Evolutionary conservation across 2,113 vertebrate genomes (phyloP).

Genomic region (Pycnonotus jocosus): DNA sequence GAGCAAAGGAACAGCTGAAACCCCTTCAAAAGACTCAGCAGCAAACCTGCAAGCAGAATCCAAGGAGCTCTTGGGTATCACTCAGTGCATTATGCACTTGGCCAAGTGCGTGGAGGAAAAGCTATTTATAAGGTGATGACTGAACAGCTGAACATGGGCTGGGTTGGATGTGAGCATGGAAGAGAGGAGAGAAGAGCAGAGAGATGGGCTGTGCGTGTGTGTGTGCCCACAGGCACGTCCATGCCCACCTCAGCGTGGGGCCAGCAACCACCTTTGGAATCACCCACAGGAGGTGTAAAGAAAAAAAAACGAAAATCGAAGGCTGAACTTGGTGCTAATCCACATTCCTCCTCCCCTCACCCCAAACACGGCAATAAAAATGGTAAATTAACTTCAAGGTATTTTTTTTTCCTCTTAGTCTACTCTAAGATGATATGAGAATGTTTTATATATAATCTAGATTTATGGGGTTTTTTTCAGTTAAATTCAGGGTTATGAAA

Average conservation of each 20-base stretch:
- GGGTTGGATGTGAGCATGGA: neutral
- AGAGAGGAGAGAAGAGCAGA: neutral
- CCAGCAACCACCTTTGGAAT: neutral
- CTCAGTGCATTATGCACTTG: neutral
- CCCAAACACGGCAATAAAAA: neutral
- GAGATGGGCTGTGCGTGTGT: neutral
- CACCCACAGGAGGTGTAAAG: neutral
- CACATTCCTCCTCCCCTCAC: neutral
- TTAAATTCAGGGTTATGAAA: neutral
- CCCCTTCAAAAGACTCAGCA: neutral
- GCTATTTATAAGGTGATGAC: slow-evolving; percentile 52
- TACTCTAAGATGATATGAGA: neutral
- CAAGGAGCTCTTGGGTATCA: neutral
- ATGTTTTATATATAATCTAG: neutral
- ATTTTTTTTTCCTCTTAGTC: neutral
- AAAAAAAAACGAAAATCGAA: neutral
- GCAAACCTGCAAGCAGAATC: neutral
- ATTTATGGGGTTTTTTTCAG: neutral
- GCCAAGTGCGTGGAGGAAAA: neutral
- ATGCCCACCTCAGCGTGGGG: neutral
- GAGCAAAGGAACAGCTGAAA: neutral
- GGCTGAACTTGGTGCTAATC: neutral
- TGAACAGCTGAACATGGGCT: neutral
- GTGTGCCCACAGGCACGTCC: neutral
- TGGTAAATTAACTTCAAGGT: slow-evolving; percentile 14